Evolutionary conservation across 2,888 invertebrate genomes (phyloP).

Genomic region (Callinectes sapidus): DNA sequence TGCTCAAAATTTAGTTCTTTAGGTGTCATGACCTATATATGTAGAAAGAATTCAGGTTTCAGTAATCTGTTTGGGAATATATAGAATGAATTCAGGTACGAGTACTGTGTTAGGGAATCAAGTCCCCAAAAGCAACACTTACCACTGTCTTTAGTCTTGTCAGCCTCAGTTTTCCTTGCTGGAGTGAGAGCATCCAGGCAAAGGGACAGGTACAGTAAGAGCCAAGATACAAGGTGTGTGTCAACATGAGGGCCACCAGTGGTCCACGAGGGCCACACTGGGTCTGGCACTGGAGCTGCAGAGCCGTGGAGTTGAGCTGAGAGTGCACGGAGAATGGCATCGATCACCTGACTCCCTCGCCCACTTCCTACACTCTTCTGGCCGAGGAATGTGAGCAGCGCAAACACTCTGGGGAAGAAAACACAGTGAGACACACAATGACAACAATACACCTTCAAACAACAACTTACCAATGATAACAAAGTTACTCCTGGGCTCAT

Average conservation of each 20-base stretch:
- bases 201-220: constrained; percentile 85
- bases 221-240: constrained; percentile 84
- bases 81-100: neutral
- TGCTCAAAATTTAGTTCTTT: no score
- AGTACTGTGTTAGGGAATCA: neutral
- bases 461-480: neutral
- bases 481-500: neutral
- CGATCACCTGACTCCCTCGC: constrained; percentile 76
- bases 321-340: constrained; percentile 75
- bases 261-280: constrained; percentile 58
- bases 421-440: neutral
- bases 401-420: constrained; percentile 83
- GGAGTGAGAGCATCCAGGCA: constrained; percentile 79
- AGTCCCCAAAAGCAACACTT: neutral
- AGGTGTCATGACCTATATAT: no score
- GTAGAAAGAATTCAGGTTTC: no score
- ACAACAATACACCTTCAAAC: neutral
- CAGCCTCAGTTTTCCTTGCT: constrained; percentile 75
- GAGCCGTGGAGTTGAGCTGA: constrained; percentile 60
- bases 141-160: constrained; percentile 76
- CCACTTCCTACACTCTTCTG: constrained; percentile 85
- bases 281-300: constrained; percentile 3
- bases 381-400: constrained; percentile 89
- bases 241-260: constrained; percentile 79
- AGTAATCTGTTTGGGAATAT: neutral